Percentiles rank a stretch among this genome's conserved stretches.
Evolutionary conservation across 2,797 vertebrate genomes (phyloP).

Genomic region (Notolabrus celidotus): DNA sequence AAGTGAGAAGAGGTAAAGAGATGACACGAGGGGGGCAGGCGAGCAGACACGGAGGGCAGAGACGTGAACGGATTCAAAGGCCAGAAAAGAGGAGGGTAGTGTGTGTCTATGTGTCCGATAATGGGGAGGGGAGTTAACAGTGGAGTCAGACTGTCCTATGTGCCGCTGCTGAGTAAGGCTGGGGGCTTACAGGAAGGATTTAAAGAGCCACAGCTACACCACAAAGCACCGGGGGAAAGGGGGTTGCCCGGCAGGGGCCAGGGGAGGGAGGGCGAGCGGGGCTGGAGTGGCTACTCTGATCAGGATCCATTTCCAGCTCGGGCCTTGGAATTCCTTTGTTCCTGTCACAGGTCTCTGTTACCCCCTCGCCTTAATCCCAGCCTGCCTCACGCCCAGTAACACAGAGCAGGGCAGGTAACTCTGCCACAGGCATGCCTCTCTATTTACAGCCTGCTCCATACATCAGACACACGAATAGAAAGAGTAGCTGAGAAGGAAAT

Average conservation of each 20-base stretch:
- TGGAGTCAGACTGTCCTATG: constrained; percentile 76
- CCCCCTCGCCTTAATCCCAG: constrained; percentile 77
- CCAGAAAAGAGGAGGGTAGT: neutral
- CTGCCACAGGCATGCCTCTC: constrained; percentile 79
- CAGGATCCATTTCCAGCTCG: constrained; percentile 82
- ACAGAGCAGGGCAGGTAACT: constrained; percentile 81
- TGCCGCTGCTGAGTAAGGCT: constrained; percentile 78
- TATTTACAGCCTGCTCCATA: constrained; percentile 76
- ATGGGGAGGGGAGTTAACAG: constrained; percentile 48
- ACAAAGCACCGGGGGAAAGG: constrained; percentile 76
- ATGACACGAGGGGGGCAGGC: constrained; percentile 25
- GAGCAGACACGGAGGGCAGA: neutral
- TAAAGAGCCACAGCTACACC: constrained; percentile 81
- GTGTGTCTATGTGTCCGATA: constrained; percentile 34
- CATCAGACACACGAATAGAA: constrained; percentile 66
- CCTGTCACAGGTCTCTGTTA: constrained; percentile 83
- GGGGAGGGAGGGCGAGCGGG: constrained; percentile 43
- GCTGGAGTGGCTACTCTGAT: constrained; percentile 76
- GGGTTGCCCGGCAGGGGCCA: constrained; percentile 69
- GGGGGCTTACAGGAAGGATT: constrained; percentile 78
- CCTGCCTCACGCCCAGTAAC: constrained; percentile 79
- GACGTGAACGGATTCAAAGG: neutral
- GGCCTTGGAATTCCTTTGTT: constrained; percentile 86
- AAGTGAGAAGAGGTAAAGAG: constrained; percentile 65
- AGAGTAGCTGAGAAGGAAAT: constrained; percentile 41